Base-by-base conservation (phyloP, 2,888 invertebrate species). In the Macaria notata region DNA sequence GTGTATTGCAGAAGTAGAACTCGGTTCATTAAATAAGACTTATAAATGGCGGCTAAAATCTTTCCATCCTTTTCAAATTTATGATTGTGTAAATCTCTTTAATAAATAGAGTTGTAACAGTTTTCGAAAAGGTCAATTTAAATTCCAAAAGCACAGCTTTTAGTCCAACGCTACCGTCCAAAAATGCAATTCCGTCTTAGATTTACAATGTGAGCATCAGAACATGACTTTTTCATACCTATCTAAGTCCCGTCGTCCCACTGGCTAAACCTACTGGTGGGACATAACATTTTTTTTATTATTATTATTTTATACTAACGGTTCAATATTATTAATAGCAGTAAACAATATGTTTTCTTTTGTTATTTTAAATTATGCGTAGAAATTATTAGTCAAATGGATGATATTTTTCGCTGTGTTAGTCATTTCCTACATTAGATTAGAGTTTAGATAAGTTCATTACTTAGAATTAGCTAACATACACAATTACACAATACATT, bases 101-200 rank as follows among this genome's bases (percentile, higher is more conserved):
- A 19, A 19, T 19, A 2, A 19, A 19, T 19, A 19, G 19, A 2
- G 19, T 19, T 19, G 19, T 19, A 19, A 19, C 19, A 7, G 38
- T 38, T 61, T 65, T 46, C 59, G 50, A 59, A 48, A 55, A 46
- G 9, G 54, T 47, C 44, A 53, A 50, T 50, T 56, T 39, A 4
- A 70, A 65, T 7, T 56, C 39, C 36, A 60, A 68, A 70, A 75
- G 76, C 78, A 76, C 76, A 74, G 83, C 79, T 83, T 78, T 63
- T 72, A 72, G 80, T 83, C 83, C 83, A 76, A 71, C 65, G 65
- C 61, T 71, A 76, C 86, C 86, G 86, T 86, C 86, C 86, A 83
- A 64, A 59, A 60, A 71, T 70, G 75, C 70, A 66, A 82, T 68
- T 81, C 86, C 86, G 87, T 88, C 86, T 83, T 74, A 69, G 63